Evolutionary conservation across 2,888 invertebrate genomes (phyloP).

Genomic region (Parnassius orleans): DNA sequence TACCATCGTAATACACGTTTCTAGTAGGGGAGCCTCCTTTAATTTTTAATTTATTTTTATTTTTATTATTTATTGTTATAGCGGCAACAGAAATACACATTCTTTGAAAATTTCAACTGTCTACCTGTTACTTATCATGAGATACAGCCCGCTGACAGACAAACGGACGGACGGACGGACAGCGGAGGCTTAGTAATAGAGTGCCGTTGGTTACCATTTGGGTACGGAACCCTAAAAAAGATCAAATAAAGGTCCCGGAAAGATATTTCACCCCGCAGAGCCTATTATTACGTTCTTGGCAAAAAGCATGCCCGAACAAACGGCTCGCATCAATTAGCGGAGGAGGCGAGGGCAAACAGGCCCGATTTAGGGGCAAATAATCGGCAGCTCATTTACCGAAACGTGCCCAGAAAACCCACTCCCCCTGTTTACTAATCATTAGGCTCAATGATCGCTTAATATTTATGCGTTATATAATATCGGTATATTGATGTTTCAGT

Average conservation of each 20-base stretch:
- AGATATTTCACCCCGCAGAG: slow-evolving; percentile 68
- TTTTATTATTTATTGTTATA: no score
- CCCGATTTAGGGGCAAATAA: slow-evolving; percentile 51
- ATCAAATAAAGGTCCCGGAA: slow-evolving; percentile 38
- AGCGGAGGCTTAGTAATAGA: no score
- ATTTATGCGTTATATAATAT: slow-evolving; percentile 27
- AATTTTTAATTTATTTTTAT: no score
- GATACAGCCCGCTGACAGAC: no score
- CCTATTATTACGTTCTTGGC: slow-evolving; percentile 64
- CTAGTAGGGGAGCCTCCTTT: no score
- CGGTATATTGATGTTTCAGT: neutral
- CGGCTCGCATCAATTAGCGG: slow-evolving; percentile 67
- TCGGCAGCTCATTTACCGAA: slow-evolving; percentile 62
- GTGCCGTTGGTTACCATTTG: no score
- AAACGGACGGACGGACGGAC: no score
- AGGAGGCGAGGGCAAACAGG: slow-evolving; percentile 58
- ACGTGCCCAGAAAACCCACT: slow-evolving; percentile 41
- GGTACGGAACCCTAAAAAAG: no score
- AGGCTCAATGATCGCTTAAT: slow-evolving; percentile 50
- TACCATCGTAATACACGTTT: no score
- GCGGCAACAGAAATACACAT: no score
- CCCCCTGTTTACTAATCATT: slow-evolving; percentile 69
- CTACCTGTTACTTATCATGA: no score
- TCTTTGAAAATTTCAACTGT: no score
- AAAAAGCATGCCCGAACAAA: slow-evolving; percentile 52